Percentiles rank a stretch among this genome's conserved stretches.
Evolutionary conservation across 2,113 vertebrate species (phyloP).

Genomic region (Agapornis roseicollis): DNA sequence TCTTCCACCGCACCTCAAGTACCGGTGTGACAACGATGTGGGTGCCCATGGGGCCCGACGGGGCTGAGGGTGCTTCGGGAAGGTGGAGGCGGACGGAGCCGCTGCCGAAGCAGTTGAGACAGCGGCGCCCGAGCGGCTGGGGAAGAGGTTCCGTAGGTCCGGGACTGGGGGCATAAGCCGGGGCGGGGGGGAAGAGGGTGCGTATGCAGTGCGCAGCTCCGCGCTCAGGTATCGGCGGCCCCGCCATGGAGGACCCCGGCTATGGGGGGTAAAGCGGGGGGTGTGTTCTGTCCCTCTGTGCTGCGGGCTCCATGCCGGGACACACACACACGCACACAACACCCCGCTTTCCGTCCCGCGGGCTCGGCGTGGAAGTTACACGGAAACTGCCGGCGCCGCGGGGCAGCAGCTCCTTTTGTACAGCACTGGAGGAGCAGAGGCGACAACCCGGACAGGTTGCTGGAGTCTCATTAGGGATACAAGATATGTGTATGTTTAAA

Average conservation of each 20-base stretch:
- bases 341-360: background rate
- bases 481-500: slow-evolving; percentile 16
- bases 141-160: background rate
- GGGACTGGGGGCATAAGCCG: background rate
- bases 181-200: background rate
- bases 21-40: fast-evolving
- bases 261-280: background rate
- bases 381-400: background rate
- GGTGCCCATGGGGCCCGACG: background rate
- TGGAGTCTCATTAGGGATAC: background rate
- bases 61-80: background rate
- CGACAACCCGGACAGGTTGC: slow-evolving; percentile 34
- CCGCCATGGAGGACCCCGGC: background rate
- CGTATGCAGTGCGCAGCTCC: background rate
- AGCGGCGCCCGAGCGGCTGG: background rate
- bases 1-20: fast-evolving
- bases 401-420: background rate
- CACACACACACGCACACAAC: background rate
- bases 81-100: background rate
- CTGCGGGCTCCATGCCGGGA: background rate
- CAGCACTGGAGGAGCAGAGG: background rate
- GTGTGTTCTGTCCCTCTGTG: background rate
- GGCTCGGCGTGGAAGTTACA: background rate
- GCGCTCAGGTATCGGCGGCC: background rate
- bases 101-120: background rate